Conservation (phyloP, 2,888 invertebrate genomes). For the Anagyrus pseudococci region DNA sequence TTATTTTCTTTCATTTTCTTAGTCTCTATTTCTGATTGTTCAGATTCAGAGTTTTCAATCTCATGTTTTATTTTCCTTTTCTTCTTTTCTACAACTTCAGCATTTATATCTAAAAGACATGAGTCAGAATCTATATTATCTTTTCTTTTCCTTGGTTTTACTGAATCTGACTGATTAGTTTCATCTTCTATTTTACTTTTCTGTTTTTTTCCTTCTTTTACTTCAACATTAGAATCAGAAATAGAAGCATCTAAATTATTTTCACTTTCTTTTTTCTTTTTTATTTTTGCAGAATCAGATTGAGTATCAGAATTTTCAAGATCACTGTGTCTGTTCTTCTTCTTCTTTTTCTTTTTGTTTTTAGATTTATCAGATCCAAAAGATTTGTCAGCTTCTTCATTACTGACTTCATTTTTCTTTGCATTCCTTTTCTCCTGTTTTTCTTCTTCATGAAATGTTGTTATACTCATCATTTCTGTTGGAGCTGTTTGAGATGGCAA, state of each 20-base stretch:
- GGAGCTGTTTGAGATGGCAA: conserved; percentile 75
- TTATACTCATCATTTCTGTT: conserved; percentile 75
- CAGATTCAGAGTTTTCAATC: conserved; percentile 7
- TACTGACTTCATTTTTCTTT: background rate
- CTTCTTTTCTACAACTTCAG: conserved; percentile 37
- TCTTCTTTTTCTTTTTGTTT: conserved; percentile 40
- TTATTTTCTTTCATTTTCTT: conserved; percentile 25
- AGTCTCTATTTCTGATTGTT: conserved; percentile 24
- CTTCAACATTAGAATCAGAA: too few species aligned
- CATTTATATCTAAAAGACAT: background rate
- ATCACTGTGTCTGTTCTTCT: conserved; percentile 18
- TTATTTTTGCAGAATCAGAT: background rate
- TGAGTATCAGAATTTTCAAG: conserved; percentile 8
- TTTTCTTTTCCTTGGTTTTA: background rate
- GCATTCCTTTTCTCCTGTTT: conserved; percentile 11
- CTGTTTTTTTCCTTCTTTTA: too few species aligned
- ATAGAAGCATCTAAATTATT: too few species aligned
- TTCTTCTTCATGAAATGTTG: conserved; percentile 58
- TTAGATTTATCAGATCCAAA: conserved; percentile 19
- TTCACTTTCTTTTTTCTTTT: background rate
- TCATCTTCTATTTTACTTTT: too few species aligned
- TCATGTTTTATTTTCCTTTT: conserved; percentile 25
- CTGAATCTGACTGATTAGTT: background rate
- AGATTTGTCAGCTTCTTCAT: conserved; percentile 15
- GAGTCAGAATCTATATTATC: background rate